Evolutionary conservation across 1,140 invertebrate species (phyloP), one percentile per base, ranked within the genome.

Genomic region (Drosophila kohkoa): DNA sequence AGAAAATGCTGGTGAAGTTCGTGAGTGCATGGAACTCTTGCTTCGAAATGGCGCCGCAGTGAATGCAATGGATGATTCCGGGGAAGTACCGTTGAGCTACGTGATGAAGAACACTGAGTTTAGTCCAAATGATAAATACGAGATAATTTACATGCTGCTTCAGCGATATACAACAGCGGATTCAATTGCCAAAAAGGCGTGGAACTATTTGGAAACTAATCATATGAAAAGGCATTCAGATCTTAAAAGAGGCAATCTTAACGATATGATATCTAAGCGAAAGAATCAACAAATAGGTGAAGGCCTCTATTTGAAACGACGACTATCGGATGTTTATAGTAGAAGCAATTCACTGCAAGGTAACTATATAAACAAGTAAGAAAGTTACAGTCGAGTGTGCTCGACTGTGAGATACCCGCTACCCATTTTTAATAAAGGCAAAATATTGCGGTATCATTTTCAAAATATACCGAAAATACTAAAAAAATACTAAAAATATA

Each of bases 51-150:
- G 41, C n/a, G 41, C 57, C 0, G 3, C 16, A n/a, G 10, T 59
- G 3, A 10, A 5, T 7, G n/a, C 25, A 13, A 3, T 1, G 5
- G 57, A 59, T 43, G 2, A 2, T 5, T 3, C 7, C 1, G 41
- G 20, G 1, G 2, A 25, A 3, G 16, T 13, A 30, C 57, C 57
- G 1, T 1, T 45, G 1, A 11, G 25, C 4, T 45, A 59, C 28
- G 41, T 59, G 5, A 7, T 59, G 13, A 7, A 2, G 1, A 59
- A 59, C 25, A 13, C 10, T 1, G 5, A 28, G 13, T n/a, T n/a
- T n/a, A n/a, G n/a, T n/a, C n/a, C n/a, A n/a, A n/a, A n/a, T n/a
- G 20, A 59, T 28, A 45, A 59, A 59, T 13, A 45, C 28, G 20
- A 59, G 6, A 10, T 59, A 3, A n/a, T 57, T 7, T 41, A 57